These are phyloP conservation scores for Gadus chalcogrammus DNA, from an alignment of 2,113 vertebrate species.

Conservation along the genomic window DNA sequence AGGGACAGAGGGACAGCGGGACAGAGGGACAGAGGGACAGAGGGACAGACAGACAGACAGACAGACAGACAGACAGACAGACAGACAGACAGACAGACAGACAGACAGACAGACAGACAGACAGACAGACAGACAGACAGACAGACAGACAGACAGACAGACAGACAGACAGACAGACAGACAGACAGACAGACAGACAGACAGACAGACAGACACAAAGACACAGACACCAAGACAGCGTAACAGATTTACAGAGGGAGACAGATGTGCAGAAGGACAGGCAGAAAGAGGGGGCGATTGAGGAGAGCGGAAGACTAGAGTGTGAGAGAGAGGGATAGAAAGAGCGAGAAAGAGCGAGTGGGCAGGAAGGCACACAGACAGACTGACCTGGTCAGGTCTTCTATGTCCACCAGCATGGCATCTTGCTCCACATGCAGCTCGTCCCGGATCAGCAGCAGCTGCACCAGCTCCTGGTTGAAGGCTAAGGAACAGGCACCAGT, in stretches of 20 bases:
- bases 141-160: background rate
- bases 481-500: slow-evolving; percentile 63
- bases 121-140: background rate
- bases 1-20: background rate
- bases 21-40: background rate
- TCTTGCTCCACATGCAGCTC: slow-evolving; percentile 98
- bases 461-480: slow-evolving; percentile 96
- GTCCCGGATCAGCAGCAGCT: slow-evolving; percentile 90
- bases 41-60: background rate
- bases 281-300: background rate
- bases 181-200: background rate
- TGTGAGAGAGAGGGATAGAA: no score
- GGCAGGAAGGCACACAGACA: no score
- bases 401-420: slow-evolving; percentile 97
- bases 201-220: background rate
- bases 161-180: no score
- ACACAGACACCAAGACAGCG: background rate
- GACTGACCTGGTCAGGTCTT: slow-evolving; percentile 90
- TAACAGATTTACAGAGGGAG: background rate
- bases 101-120: background rate
- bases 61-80: background rate
- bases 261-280: background rate
- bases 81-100: background rate
- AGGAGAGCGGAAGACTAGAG: no score
- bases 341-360: no score